These are phyloP conservation scores for Phalloptychus januarius DNA, from an alignment of 2,797 vertebrate genomes.

Conservation along the genomic window DNA sequence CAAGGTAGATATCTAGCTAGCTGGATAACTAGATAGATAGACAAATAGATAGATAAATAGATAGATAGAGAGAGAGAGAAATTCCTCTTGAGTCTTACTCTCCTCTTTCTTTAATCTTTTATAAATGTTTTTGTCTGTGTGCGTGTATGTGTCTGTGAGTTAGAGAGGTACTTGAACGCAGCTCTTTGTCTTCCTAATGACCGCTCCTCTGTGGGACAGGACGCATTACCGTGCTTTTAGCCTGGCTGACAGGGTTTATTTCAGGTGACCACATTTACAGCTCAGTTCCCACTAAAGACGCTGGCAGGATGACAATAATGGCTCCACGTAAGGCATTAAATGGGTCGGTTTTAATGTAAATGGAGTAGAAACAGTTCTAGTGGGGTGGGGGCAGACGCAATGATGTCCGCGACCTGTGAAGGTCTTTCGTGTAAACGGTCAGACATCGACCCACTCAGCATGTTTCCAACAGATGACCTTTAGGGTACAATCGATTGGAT, in stretches of 20 bases:
- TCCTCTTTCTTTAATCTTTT: constrained; percentile 14
- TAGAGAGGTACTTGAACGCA: constrained; percentile 9
- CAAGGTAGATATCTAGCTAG: too few species aligned
- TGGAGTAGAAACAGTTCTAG: constrained; percentile 31
- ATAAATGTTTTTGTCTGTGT: constrained; percentile 1
- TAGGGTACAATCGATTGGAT: constrained; percentile 53
- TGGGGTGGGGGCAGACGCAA: background rate
- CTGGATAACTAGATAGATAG: too few species aligned
- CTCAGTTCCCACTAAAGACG: constrained; percentile 45
- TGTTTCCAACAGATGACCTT: constrained; percentile 48
- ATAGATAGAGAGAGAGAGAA: background rate
- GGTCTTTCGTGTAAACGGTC: constrained; percentile 36
- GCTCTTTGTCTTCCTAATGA: constrained; percentile 41
- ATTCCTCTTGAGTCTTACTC: background rate
- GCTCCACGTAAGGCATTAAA: constrained; percentile 54
- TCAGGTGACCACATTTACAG: constrained; percentile 57
- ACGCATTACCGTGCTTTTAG: constrained; percentile 63
- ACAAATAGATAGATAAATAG: too few species aligned
- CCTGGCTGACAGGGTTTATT: constrained; percentile 44
- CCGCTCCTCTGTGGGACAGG: constrained; percentile 46
- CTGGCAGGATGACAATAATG: constrained; percentile 27
- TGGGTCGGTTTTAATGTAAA: constrained; percentile 48
- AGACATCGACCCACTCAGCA: constrained; percentile 10
- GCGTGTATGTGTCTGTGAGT: background rate
- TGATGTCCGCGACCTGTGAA: constrained; percentile 43